Conservation (phyloP, 2,797 vertebrate species). For the Lemur catta region DNA sequence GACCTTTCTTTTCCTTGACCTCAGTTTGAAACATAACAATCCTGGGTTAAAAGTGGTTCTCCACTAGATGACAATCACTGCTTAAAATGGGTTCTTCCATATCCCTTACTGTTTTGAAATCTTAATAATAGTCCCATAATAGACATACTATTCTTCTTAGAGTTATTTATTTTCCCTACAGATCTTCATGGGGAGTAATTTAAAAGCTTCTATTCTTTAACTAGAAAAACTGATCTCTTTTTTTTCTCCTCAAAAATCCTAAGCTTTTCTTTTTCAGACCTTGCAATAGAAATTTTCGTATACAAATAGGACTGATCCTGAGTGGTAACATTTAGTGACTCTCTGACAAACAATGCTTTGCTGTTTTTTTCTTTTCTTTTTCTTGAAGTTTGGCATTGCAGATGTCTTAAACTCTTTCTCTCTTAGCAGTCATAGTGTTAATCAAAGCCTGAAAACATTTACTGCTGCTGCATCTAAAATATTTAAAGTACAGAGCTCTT, state of each 20-base stretch:
- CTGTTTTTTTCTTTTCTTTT: conserved; percentile 22
- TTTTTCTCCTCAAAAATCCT: conserved; percentile 30
- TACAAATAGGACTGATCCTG: conserved; percentile 27
- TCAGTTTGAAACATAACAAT: not conserved
- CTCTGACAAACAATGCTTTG: conserved; percentile 69
- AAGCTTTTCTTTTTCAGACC: conserved; percentile 6
- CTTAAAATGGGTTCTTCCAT: not conserved
- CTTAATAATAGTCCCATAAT: conserved; percentile 1
- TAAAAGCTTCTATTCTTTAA: conserved; percentile 52
- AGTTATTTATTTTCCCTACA: conserved; percentile 27
- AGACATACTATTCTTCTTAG: conserved; percentile 26
- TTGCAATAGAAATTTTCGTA: conserved; percentile 8
- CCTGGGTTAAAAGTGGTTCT: not conserved
- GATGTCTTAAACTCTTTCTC: conserved; percentile 66
- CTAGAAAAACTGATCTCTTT: conserved; percentile 47
- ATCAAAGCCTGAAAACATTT: conserved; percentile 65
- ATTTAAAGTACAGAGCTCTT: conserved; percentile 45
- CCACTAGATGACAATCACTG: not conserved
- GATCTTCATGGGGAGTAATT: not conserved
- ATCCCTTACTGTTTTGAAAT: conserved; percentile 35
- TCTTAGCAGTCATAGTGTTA: conserved; percentile 33
- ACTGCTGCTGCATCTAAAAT: conserved; percentile 52
- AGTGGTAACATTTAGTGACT: conserved; percentile 48
- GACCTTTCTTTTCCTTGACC: not conserved
- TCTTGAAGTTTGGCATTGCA: conserved; percentile 69